phyloP scores from a whole-genome alignment of 2,797 vertebrate species.

The Arremon aurantiirostris region DNA sequence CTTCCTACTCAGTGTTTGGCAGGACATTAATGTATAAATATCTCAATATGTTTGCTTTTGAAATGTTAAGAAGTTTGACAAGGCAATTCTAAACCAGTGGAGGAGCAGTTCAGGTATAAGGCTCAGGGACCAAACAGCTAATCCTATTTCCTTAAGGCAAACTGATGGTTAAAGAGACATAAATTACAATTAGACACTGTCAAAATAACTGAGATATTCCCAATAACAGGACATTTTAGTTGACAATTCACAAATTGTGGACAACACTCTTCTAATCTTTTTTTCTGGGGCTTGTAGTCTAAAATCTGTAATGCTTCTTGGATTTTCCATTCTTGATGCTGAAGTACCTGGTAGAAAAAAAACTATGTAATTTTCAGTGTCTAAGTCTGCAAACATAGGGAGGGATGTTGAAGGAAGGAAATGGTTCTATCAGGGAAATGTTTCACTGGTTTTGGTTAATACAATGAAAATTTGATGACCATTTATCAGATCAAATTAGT shows the following conservation, averaged over 20 bases:
- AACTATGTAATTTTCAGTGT: neutral
- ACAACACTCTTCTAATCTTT: neutral
- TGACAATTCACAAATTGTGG: neutral
- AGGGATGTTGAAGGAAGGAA: neutral
- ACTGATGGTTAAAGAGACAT: neutral
- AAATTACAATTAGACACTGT: neutral
- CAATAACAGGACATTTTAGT: neutral
- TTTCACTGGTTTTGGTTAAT: neutral
- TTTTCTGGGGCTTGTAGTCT: neutral
- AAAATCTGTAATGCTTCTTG: neutral
- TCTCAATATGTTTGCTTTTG: neutral
- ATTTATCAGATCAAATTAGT: conserved; percentile 41
- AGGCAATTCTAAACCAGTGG: neutral
- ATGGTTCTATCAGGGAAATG: neutral
- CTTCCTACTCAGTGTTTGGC: neutral
- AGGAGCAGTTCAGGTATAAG: neutral
- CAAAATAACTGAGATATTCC: neutral
- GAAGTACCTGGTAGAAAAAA: neutral
- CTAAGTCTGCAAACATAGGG: neutral
- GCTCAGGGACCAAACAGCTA: neutral
- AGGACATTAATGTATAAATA: neutral
- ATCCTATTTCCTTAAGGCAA: neutral
- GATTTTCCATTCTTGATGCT: neutral
- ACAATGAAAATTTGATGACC: neutral
- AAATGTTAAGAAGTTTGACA: neutral